These are phyloP conservation scores for Drosophila cracens DNA, from an alignment of 2,888 invertebrate genomes.

Conservation along the genomic window DNA sequence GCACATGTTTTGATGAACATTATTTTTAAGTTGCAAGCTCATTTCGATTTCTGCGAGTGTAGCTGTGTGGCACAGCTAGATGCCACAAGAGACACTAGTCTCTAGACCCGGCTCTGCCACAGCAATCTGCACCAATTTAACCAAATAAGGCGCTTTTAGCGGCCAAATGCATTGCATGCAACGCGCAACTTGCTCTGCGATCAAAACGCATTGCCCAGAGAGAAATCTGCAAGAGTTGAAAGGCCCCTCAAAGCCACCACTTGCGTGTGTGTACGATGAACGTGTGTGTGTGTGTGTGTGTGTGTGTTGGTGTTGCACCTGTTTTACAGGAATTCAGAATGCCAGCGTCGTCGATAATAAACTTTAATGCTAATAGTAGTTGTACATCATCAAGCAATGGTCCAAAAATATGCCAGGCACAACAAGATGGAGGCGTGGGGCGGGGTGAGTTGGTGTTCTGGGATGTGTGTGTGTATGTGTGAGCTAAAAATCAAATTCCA, in stretches of 20 bases:
- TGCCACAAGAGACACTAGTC: constrained; percentile 45
- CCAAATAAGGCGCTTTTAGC: constrained; percentile 83
- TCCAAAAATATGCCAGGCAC: constrained; percentile 56
- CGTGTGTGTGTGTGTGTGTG: constrained; percentile 1
- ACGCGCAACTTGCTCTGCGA: constrained; percentile 34
- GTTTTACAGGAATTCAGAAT: constrained; percentile 81
- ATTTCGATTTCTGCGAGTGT: neutral
- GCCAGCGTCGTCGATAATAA: constrained; percentile 79
- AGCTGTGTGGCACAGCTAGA: constrained; percentile 16
- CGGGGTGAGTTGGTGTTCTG: neutral
- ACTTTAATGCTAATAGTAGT: constrained; percentile 82
- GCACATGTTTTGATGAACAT: neutral
- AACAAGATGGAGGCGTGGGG: neutral
- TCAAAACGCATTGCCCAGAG: constrained; percentile 44
- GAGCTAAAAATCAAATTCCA: constrained; percentile 78
- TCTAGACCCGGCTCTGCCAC: constrained; percentile 29
- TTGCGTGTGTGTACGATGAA: constrained; percentile 15
- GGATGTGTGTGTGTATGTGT: neutral
- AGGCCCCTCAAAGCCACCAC: constrained; percentile 54
- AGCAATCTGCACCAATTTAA: constrained; percentile 81
- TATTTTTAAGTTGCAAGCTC: neutral
- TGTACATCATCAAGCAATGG: constrained; percentile 79
- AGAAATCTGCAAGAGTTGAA: constrained; percentile 72
- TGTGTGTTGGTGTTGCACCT: constrained; percentile 66
- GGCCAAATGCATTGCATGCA: constrained; percentile 81